phyloP scores from a whole-genome alignment of 2,888 invertebrate species.

The Lepetodrilus schrolli region DNA sequence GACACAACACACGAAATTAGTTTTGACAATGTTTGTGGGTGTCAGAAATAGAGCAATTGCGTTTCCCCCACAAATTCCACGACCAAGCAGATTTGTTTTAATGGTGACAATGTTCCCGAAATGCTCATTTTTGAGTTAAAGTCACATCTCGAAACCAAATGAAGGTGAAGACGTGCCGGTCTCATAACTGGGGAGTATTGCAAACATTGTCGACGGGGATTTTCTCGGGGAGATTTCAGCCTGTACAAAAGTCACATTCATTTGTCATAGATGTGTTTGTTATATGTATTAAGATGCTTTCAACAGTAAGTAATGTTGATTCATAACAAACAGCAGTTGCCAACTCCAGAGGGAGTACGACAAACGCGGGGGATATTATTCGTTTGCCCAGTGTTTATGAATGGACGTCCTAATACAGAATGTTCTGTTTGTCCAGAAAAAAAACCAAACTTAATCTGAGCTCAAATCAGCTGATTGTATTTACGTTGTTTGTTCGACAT shows the following conservation, averaged over 20 bases:
- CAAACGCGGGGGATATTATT: background rate
- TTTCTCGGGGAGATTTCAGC: background rate
- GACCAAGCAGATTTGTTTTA: slow-evolving; percentile 15
- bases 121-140: background rate
- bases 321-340: slow-evolving; percentile 8
- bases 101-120: background rate
- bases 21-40: slow-evolving; percentile 6
- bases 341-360: background rate
- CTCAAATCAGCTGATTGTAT: slow-evolving; percentile 4
- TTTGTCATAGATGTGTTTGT: slow-evolving; percentile 24
- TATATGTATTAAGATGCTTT: slow-evolving; percentile 26
- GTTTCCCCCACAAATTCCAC: background rate
- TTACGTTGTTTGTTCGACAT: background rate
- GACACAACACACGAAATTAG: background rate
- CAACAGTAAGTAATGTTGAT: slow-evolving; percentile 25
- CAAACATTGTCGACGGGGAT: background rate
- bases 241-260: slow-evolving; percentile 29
- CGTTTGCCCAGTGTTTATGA: slow-evolving; percentile 9
- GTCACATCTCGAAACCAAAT: slow-evolving; percentile 19
- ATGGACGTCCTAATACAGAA: slow-evolving; percentile 14
- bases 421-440: slow-evolving; percentile 23
- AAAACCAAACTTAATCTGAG: slow-evolving; percentile 23
- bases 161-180: background rate
- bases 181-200: background rate
- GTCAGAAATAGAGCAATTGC: slow-evolving; percentile 4